Conservation (phyloP, 2,797 vertebrate species). For the Protosalanx chinensis region DNA sequence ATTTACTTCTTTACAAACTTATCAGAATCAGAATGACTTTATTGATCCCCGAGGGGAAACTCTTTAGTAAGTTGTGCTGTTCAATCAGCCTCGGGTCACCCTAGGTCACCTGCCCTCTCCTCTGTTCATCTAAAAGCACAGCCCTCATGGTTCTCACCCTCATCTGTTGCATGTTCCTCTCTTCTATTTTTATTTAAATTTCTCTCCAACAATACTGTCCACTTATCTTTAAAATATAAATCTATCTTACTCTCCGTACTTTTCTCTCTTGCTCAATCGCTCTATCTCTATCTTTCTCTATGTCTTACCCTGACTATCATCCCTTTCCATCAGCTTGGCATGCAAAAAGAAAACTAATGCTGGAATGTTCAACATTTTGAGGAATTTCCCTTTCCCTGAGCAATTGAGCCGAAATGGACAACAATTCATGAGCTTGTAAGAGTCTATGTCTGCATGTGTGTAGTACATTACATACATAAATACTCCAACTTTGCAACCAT, state of each 20-base stretch:
- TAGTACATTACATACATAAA: neutral
- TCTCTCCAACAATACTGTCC: neutral
- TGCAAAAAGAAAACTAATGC: neutral
- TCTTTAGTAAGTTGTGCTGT: neutral
- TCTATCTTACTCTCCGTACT: neutral
- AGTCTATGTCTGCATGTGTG: neutral
- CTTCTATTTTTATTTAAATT: neutral
- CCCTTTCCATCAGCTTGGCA: neutral
- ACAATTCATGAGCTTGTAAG: constrained; percentile 9
- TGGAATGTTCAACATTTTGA: neutral
- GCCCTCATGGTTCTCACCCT: constrained; percentile 10
- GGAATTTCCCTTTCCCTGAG: neutral
- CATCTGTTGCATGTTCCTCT: neutral
- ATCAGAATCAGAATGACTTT: no score
- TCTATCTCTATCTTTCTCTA: neutral
- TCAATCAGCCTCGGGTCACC: constrained; percentile 48
- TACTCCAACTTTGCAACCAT: no score
- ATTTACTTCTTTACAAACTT: no score
- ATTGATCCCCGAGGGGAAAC: no score
- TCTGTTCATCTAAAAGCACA: constrained; percentile 44
- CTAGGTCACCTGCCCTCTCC: constrained; percentile 42
- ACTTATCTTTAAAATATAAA: neutral
- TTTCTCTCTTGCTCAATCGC: neutral
- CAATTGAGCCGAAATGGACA: neutral
- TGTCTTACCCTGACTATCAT: neutral